phyloP scores from a whole-genome alignment of 2,888 invertebrate genomes.

The Teinopalpus imperialis region DNA sequence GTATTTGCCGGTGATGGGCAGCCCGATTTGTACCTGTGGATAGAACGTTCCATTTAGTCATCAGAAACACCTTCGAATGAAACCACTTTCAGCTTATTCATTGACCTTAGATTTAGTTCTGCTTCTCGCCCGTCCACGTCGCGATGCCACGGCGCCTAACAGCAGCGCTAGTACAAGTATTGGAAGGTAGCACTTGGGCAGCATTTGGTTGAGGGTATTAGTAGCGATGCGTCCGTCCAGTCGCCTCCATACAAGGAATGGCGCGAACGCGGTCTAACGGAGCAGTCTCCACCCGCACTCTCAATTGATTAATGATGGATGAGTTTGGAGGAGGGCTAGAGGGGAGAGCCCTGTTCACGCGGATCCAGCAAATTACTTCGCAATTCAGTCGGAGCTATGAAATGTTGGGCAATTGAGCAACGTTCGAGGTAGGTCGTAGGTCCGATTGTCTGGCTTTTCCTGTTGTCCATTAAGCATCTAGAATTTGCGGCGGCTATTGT shows the following conservation, averaged over 20 bases:
- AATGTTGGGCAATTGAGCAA: slow-evolving; percentile 22
- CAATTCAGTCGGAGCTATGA: slow-evolving; percentile 28
- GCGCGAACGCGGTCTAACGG: background rate
- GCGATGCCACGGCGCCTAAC: slow-evolving; percentile 65
- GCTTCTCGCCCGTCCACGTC: slow-evolving; percentile 87
- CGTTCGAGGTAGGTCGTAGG: background rate
- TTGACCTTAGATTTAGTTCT: slow-evolving; percentile 88
- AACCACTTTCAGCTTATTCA: background rate
- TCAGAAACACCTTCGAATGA: background rate
- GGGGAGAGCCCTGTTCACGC: slow-evolving; percentile 63
- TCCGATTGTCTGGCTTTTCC: background rate
- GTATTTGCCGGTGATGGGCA: slow-evolving; percentile 94
- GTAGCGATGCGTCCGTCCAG: slow-evolving; percentile 16
- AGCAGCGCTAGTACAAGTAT: slow-evolving; percentile 41
- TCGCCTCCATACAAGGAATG: slow-evolving; percentile 21
- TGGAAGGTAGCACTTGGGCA: slow-evolving; percentile 40
- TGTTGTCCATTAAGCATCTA: background rate
- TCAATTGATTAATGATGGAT: slow-evolving; percentile 74
- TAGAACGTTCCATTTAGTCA: background rate
- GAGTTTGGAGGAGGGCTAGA: slow-evolving; percentile 61
- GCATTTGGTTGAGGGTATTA: slow-evolving; percentile 40
- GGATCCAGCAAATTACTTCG: slow-evolving; percentile 54
- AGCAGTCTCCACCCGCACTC: slow-evolving; percentile 50
- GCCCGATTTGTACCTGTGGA: slow-evolving; percentile 89
- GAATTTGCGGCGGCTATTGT: too few species aligned